A percentile compares a stretch with the other conserved stretches of the same genome.
phyloP scores from a whole-genome alignment of 2,888 invertebrate species.

The Hyles lineata region DNA sequence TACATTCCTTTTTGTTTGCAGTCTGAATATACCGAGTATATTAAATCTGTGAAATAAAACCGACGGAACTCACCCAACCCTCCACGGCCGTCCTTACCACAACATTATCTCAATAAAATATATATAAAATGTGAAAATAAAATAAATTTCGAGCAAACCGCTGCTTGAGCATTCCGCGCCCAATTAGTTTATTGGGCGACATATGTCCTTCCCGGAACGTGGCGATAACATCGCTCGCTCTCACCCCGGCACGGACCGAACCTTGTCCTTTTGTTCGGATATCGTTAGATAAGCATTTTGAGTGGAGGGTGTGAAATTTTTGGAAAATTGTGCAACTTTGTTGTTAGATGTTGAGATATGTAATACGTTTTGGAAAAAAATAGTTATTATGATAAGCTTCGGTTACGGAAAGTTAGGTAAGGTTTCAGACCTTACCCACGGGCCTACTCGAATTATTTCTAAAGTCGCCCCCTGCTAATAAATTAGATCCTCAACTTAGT shows the following conservation, averaged over 20 bases:
- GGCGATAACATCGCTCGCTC: slow-evolving; percentile 66
- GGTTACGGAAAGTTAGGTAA: too few species aligned
- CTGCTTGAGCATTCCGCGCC: slow-evolving; percentile 72
- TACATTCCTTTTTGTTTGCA: too few species aligned
- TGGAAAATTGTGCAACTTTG: not conserved
- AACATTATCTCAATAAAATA: slow-evolving; percentile 49
- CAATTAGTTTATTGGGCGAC: slow-evolving; percentile 84
- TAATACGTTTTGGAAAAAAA: not conserved
- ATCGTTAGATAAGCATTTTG: slow-evolving; percentile 20
- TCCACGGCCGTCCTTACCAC: slow-evolving; percentile 7
- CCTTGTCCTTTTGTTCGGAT: slow-evolving; percentile 33
- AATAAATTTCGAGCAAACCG: slow-evolving; percentile 41
- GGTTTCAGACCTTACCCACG: too few species aligned
- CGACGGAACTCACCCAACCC: not conserved
- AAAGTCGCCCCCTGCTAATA: too few species aligned
- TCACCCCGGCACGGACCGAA: slow-evolving; percentile 28
- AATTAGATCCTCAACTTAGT: too few species aligned
- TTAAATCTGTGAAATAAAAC: too few species aligned
- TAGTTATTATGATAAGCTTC: too few species aligned
- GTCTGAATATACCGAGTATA: too few species aligned
- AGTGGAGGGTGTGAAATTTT: not conserved
- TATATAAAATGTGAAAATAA: slow-evolving; percentile 59
- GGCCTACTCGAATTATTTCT: too few species aligned
- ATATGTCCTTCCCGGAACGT: slow-evolving; percentile 81
- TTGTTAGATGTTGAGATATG: not conserved